Base-by-base conservation (phyloP, 2,113 vertebrate genomes). In the Bubo scandiacus region DNA sequence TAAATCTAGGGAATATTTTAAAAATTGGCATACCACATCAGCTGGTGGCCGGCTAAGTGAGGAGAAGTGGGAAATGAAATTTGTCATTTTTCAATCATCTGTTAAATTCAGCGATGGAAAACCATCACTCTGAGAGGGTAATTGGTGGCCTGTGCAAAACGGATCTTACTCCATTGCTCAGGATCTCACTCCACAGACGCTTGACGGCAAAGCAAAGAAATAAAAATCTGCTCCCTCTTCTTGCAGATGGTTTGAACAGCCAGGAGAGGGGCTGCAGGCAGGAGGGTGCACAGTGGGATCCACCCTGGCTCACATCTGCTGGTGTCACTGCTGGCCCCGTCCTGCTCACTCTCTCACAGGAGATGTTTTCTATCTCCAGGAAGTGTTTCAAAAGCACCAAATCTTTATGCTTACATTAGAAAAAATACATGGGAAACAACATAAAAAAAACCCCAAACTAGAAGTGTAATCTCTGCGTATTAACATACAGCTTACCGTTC, bases 241-340 rank as follows among this genome's bases (percentile, higher is more conserved):
- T 16, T 70, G 38, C 22, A 21, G 36, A 26, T 0, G 1, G 25
- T 45, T 51, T 73, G 63, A 62, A 40, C 29, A n/a, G 38, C 1
- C 5, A 20, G 21, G 54, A 21, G 6, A 27, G 36, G 21, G 25
- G 13, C 36, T 26, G 40, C 7, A 36, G 57, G 21, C 40, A 23
- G 34, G 20, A 75, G 17, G 10, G 4, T 12, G 9, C 34, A 7
- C 0, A 5, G 6, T 32, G 26, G 38, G 10, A 9, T 51, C 32
- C 12, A 9, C 18, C 30, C 6, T 0, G 0, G 51, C 2, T 1
- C 1, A 0, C 38, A 34, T 54, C 52, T 13, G 58, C 16, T 32
- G 22, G 19, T 1, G 1, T 29, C 63, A 34, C 55, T 79, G 25
- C 25, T 47, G 27, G 11, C 9, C 49, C 16, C 12, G 5, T 30